Percentiles rank a stretch among this genome's conserved stretches.
Conservation (phyloP, 2,888 invertebrate species). For the Brachypterus glaber region DNA sequence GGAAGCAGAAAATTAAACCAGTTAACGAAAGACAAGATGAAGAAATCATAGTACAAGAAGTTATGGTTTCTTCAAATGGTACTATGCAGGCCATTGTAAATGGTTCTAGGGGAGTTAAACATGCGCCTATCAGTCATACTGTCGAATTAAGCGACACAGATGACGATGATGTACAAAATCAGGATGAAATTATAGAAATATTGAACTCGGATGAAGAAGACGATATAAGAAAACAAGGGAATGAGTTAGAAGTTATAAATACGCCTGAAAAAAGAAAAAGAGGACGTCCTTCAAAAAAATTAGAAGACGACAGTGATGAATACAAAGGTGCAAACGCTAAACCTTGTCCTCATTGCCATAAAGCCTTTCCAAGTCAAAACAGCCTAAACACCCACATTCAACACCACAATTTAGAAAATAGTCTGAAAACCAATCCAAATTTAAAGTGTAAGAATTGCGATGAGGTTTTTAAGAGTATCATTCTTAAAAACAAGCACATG, state of each 20-base stretch:
- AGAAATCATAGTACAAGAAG: conserved; percentile 38
- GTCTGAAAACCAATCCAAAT: conserved; percentile 11
- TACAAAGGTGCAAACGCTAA: no score
- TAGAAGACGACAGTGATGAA: conserved; percentile 8
- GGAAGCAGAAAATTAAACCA: conserved; percentile 39
- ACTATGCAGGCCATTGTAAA: conserved; percentile 27
- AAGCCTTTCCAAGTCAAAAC: conserved; percentile 36
- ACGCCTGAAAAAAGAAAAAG: conserved; percentile 15
- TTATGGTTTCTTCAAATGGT: conserved; percentile 35
- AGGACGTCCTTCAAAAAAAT: conserved; percentile 25
- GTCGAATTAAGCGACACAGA: conserved; percentile 35
- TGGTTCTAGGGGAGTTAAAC: not conserved
- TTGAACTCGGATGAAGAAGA: conserved; percentile 10
- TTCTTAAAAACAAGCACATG: conserved; percentile 32
- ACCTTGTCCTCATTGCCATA: conserved; percentile 36
- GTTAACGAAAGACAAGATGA: conserved; percentile 34
- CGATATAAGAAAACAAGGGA: conserved; percentile 10
- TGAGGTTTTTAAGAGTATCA: conserved; percentile 31
- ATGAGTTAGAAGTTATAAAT: conserved; percentile 11
- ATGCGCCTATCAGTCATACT: not conserved
- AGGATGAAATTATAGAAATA: not conserved
- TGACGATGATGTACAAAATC: conserved; percentile 24
- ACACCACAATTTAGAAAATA: conserved; percentile 32
- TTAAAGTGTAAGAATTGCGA: conserved; percentile 31
- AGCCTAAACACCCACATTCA: conserved; percentile 36